These are phyloP conservation scores for Erythrocercus mccallii DNA, from an alignment of 2,113 vertebrate species.

Conservation along the genomic window DNA sequence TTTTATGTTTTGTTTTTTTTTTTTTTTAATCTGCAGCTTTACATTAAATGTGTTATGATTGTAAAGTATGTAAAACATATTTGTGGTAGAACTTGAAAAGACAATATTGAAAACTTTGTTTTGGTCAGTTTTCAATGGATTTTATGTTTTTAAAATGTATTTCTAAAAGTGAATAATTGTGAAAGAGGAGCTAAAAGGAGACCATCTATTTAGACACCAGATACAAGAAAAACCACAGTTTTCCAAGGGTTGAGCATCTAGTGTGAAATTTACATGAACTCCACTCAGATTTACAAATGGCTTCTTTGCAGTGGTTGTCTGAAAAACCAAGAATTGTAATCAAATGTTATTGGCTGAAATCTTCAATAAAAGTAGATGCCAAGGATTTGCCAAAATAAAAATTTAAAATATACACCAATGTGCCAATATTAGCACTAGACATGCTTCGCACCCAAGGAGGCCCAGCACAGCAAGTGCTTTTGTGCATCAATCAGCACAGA, in stretches of 20 bases:
- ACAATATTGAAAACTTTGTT: neutral
- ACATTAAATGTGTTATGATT: neutral
- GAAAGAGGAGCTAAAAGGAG: neutral
- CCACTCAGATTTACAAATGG: neutral
- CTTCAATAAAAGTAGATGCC: neutral
- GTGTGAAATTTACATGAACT: neutral
- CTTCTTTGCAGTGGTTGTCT: neutral
- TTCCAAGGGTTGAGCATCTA: neutral
- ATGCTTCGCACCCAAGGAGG: neutral
- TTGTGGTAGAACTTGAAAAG: neutral
- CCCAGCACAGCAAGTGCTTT: neutral
- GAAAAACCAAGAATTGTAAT: neutral
- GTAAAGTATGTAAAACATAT: neutral
- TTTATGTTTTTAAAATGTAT: neutral
- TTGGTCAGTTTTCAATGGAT: neutral
- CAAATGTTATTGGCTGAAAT: neutral
- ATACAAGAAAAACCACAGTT: neutral
- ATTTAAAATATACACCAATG: neutral
- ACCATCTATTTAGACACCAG: neutral
- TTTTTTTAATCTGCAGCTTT: neutral
- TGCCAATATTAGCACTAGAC: neutral
- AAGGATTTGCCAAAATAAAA: neutral
- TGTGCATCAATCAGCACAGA: neutral
- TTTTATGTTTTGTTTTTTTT: too few relatives aligned
- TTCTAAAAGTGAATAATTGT: neutral